Percentiles rank a stretch among this genome's conserved stretches.
phyloP scores from a whole-genome alignment of 2,888 invertebrate species.

The Diadromus collaris region DNA sequence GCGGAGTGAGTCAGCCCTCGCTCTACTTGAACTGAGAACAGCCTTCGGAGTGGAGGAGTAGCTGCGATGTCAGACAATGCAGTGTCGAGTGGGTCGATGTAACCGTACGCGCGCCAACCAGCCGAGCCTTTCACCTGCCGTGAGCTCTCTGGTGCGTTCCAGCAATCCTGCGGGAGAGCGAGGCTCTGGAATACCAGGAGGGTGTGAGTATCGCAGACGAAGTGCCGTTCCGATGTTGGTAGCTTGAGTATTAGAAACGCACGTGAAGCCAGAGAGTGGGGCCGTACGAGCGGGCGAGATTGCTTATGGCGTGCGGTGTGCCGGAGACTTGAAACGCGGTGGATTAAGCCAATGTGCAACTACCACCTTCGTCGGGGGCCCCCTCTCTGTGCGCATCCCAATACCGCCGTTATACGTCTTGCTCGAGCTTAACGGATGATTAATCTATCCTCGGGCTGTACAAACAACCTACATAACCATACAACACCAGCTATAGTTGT shows the following conservation, averaged over 20 bases:
- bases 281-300: slow-evolving; percentile 32
- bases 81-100: slow-evolving; percentile 41
- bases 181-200: slow-evolving; percentile 20
- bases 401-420: slow-evolving; percentile 68
- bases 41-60: slow-evolving; percentile 6
- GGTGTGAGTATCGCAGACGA: slow-evolving; percentile 24
- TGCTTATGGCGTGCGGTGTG: slow-evolving; percentile 23
- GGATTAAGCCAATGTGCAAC: slow-evolving; percentile 72
- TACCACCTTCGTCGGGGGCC: slow-evolving; percentile 53
- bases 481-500: slow-evolving; percentile 24
- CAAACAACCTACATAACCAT: slow-evolving; percentile 67
- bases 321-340: slow-evolving; percentile 62
- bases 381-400: slow-evolving; percentile 35
- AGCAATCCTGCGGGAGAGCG: slow-evolving; percentile 20
- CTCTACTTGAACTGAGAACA: slow-evolving; percentile 28
- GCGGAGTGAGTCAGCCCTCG: slow-evolving; percentile 19
- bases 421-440: slow-evolving; percentile 76
- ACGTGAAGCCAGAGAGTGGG: slow-evolving; percentile 19
- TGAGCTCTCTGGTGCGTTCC: slow-evolving; percentile 41
- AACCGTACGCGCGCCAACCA: slow-evolving; percentile 39
- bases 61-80: slow-evolving; percentile 39
- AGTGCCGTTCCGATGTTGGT: slow-evolving; percentile 37
- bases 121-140: slow-evolving; percentile 35
- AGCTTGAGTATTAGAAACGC: slow-evolving; percentile 17
- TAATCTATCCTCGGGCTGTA: slow-evolving; percentile 76